Evolutionary conservation across 2,797 vertebrate genomes (phyloP).

Genomic region (Thaleichthys pacificus): DNA sequence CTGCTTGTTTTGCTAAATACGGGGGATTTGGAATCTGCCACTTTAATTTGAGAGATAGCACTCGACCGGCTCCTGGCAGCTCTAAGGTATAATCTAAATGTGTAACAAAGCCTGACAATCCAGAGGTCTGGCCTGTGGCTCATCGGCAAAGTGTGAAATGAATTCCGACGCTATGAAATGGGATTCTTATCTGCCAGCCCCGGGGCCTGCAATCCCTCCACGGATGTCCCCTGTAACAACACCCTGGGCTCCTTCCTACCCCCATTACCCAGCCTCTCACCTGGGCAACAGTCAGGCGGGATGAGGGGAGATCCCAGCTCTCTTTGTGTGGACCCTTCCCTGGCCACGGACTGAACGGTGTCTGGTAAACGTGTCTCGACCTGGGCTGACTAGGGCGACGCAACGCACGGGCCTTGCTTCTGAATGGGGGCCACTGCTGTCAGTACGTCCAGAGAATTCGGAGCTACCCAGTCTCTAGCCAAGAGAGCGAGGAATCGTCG

Average conservation of each 20-base stretch:
- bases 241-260: conserved; percentile 43
- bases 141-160: conserved; percentile 69
- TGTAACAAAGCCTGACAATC: conserved; percentile 74
- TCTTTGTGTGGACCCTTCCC: conserved; percentile 66
- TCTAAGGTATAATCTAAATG: conserved; percentile 73
- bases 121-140: conserved; percentile 63
- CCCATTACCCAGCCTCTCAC: conserved; percentile 27
- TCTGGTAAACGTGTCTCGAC: conserved; percentile 49
- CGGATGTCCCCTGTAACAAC: conserved; percentile 28
- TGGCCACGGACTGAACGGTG: conserved; percentile 56
- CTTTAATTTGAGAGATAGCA: conserved; percentile 72
- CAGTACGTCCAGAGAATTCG: conserved; percentile 29
- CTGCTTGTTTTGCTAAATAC: conserved; percentile 74
- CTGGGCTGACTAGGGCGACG: conserved; percentile 54
- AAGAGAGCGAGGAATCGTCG: conserved; percentile 30
- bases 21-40: conserved; percentile 70
- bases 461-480: not conserved
- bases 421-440: conserved; percentile 60
- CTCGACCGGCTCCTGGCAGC: conserved; percentile 66
- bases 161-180: conserved; percentile 73
- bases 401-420: conserved; percentile 62
- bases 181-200: conserved; percentile 74
- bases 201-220: conserved; percentile 39
- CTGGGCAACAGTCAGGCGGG: conserved; percentile 35
- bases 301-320: conserved; percentile 46